Evolutionary conservation across 2,113 vertebrate genomes (phyloP).

Genomic region (Thalassoma bifasciatum): DNA sequence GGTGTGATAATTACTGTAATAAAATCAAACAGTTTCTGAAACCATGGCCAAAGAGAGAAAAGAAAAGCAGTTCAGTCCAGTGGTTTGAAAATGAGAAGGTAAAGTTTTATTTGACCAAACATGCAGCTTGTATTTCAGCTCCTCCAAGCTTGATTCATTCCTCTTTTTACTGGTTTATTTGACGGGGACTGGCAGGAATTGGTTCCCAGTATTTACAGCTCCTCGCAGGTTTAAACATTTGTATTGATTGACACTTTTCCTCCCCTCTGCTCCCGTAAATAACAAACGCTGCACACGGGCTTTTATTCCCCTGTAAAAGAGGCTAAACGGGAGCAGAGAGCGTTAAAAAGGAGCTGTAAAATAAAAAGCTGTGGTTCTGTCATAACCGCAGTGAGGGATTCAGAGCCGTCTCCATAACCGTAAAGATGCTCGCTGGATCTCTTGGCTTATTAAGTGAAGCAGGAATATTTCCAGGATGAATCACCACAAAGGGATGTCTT

Average conservation of each 20-base stretch:
- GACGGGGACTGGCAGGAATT: neutral
- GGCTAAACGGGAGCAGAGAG: neutral
- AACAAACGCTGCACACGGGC: neutral
- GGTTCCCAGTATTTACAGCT: conserved; percentile 6
- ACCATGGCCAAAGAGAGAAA: neutral
- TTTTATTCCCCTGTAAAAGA: conserved; percentile 48
- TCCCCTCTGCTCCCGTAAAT: conserved; percentile 15
- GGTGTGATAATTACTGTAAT: too few relatives aligned
- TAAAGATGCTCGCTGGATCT: neutral
- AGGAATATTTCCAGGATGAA: conserved; percentile 53
- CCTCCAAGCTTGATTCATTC: conserved; percentile 1
- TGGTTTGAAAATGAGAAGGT: neutral
- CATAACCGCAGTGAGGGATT: conserved; percentile 30
- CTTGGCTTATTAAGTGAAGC: conserved; percentile 52
- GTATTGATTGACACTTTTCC: conserved; percentile 8
- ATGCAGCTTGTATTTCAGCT: neutral
- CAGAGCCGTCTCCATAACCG: conserved; percentile 25
- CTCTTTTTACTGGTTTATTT: conserved; percentile 7
- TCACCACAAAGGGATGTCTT: conserved; percentile 44
- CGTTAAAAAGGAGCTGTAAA: conserved; percentile 41
- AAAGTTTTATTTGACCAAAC: neutral
- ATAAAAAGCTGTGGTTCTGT: conserved; percentile 17
- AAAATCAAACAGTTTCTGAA: too few relatives aligned
- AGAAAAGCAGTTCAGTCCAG: neutral
- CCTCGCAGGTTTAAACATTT: neutral